Evolutionary conservation across 2,888 invertebrate genomes (phyloP), one percentile per base, ranked within the genome.

Genomic region (Eudemis profundana): DNA sequence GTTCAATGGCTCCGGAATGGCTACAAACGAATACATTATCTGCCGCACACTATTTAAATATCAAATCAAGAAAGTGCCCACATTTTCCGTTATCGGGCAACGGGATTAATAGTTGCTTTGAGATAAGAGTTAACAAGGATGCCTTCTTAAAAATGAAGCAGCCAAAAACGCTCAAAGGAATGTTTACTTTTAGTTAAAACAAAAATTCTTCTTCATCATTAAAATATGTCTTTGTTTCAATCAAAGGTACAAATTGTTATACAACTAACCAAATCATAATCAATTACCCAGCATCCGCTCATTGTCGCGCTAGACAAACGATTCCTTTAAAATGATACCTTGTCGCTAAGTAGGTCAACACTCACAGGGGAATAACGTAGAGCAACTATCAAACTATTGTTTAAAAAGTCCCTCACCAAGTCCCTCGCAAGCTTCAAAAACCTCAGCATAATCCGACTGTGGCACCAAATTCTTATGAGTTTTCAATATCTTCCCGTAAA

Each of bases 401-500:
- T 12, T 40, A 53, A 21, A 46, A 54, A 66, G 65, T 61, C 71
- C 40, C 10, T 27, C 33, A 92, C 91, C 91, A 72, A 90, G 77
- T 78, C 88, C 90, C 68, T 89, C 85, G 59, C 85, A 85, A 68
- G 89, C 88, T 78, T 91, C 87, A 69, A 81, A 90, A 2, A 90
- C 86, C 67, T 92, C 88, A 49, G 86, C 87, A 69, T 90, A 89
- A 68, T 87, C 85, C 40, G 79, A 79, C 66, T 85, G 80, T 56
- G 83, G 78, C 68, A 82, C 78, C 66, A 82, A 73, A 67, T 79
- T 78, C 8, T 78, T 72, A 68, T 81, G 80, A 15, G 81, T 79
- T 78, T 91, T 92, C 67, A 90, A 74, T 71, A 92, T 89, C 78
- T 83, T 89, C 66, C 91, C 90, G 71, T 92, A 93, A 70, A 92